phyloP scores from a whole-genome alignment of 2,888 invertebrate species.

The Scrobipalpa atriplicella region DNA sequence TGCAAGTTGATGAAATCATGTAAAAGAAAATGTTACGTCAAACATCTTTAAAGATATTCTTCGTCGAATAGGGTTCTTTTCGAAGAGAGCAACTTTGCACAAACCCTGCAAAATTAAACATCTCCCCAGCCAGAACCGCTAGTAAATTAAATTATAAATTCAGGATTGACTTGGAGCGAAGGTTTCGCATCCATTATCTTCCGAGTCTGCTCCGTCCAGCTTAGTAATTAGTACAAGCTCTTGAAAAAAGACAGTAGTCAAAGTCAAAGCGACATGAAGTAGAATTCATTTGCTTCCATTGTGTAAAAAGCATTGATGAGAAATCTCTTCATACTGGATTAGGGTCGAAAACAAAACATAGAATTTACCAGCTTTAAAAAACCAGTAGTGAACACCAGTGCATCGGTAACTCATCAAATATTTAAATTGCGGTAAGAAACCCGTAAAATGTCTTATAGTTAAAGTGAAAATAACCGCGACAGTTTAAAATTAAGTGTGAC shows the following conservation, averaged over 20 bases:
- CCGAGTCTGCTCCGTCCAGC: not conserved
- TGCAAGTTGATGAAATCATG: not conserved
- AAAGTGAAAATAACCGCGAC: too few species aligned
- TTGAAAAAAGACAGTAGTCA: not conserved
- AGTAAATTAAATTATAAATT: conserved; percentile 72
- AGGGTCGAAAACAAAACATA: too few species aligned
- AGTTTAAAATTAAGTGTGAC: too few species aligned
- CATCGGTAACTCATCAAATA: too few species aligned
- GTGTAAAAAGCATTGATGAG: too few species aligned
- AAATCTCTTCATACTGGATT: too few species aligned
- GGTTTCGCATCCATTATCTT: conserved; percentile 38
- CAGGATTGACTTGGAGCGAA: conserved; percentile 61
- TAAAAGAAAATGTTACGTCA: not conserved
- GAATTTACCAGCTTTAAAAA: too few species aligned
- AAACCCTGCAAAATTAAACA: conserved; percentile 55
- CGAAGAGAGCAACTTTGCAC: conserved; percentile 18
- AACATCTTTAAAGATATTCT: not conserved
- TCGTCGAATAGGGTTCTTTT: not conserved
- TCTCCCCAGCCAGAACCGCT: conserved; percentile 48
- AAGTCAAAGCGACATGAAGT: not conserved
- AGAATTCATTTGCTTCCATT: too few species aligned
- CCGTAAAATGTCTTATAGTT: too few species aligned
- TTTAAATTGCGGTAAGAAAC: too few species aligned
- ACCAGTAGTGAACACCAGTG: too few species aligned
- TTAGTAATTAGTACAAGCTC: conserved; percentile 10